These are phyloP conservation scores for Polydesmus complanatus DNA, from an alignment of 2,888 invertebrate species.

Conservation along the genomic window DNA sequence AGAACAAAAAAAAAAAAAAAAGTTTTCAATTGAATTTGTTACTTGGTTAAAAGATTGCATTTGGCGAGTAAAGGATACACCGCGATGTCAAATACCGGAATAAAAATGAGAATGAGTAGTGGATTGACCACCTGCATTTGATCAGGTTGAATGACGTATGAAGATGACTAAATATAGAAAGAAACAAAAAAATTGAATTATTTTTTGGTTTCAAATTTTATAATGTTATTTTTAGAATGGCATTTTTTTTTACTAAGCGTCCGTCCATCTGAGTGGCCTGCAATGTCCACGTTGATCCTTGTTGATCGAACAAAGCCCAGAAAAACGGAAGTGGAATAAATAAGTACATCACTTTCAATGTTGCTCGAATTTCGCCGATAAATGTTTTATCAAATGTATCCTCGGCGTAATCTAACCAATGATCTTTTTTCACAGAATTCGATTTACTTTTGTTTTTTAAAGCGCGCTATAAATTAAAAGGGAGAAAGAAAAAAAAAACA, in stretches of 20 bases:
- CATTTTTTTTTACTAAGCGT: slow-evolving; percentile 45
- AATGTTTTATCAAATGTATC: slow-evolving; percentile 32
- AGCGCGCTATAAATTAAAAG: background rate
- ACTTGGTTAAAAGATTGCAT: slow-evolving; percentile 37
- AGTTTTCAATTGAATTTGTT: slow-evolving; percentile 8
- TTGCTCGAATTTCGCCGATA: slow-evolving; percentile 31
- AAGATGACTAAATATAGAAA: background rate
- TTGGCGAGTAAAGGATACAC: slow-evolving; percentile 68
- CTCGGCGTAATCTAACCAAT: slow-evolving; percentile 39
- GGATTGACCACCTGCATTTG: slow-evolving; percentile 70
- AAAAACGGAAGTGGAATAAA: slow-evolving; percentile 39
- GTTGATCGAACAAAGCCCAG: slow-evolving; percentile 75
- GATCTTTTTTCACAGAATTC: slow-evolving; percentile 20
- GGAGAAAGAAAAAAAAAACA: background rate
- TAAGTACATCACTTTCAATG: slow-evolving; percentile 30
- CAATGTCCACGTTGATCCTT: slow-evolving; percentile 84
- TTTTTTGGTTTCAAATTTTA: too few species aligned
- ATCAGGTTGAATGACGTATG: slow-evolving; percentile 53
- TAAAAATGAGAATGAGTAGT: slow-evolving; percentile 54
- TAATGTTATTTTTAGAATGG: background rate
- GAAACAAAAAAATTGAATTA: too few species aligned
- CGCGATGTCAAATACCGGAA: slow-evolving; percentile 47
- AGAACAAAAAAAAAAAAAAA: background rate
- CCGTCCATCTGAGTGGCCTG: slow-evolving; percentile 83
- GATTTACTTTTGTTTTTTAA: background rate